phyloP scores from a whole-genome alignment of 92 coral and sea anemone genomes.

The Metridium senile region DNA sequence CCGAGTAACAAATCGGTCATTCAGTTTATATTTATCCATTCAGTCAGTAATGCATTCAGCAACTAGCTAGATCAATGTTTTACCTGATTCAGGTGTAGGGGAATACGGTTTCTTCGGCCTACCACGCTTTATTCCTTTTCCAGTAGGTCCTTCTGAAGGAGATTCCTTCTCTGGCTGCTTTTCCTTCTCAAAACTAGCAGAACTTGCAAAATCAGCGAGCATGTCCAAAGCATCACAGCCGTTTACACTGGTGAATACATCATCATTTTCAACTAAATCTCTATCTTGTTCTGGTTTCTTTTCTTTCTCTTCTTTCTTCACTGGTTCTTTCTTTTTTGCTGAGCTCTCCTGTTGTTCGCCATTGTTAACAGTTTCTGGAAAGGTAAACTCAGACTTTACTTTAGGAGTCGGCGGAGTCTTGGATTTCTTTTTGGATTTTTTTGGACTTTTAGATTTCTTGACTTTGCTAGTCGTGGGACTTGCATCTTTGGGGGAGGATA shows the following conservation, averaged over 20 bases:
- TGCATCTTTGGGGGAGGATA: conserved; percentile 35
- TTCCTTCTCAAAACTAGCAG: conserved; percentile 57
- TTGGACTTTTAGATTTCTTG: conserved; percentile 73
- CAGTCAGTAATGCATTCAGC: neutral
- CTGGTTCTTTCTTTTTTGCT: conserved; percentile 49
- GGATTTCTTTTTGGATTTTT: conserved; percentile 55
- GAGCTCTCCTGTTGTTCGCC: conserved; percentile 44
- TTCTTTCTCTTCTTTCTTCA: conserved; percentile 49
- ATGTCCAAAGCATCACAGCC: conserved; percentile 74
- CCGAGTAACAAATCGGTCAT: too few relatives aligned
- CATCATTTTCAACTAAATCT: conserved; percentile 67
- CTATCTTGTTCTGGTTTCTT: conserved; percentile 40
- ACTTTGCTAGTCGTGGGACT: conserved; percentile 55
- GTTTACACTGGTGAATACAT: conserved; percentile 59
- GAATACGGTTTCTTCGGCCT: conserved; percentile 69
- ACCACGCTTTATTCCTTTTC: conserved; percentile 57
- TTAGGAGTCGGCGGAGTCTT: conserved; percentile 37
- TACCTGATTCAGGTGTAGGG: conserved; percentile 55
- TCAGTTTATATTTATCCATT: too few relatives aligned
- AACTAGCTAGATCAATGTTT: neutral
- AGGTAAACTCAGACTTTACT: conserved; percentile 52
- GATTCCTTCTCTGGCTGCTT: conserved; percentile 51
- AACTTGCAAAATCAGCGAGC: conserved; percentile 77
- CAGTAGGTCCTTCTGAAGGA: conserved; percentile 49
- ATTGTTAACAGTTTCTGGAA: conserved; percentile 47